Evolutionary conservation across 2,797 vertebrate genomes (phyloP).

Genomic region (Myiothlypis coronata): DNA sequence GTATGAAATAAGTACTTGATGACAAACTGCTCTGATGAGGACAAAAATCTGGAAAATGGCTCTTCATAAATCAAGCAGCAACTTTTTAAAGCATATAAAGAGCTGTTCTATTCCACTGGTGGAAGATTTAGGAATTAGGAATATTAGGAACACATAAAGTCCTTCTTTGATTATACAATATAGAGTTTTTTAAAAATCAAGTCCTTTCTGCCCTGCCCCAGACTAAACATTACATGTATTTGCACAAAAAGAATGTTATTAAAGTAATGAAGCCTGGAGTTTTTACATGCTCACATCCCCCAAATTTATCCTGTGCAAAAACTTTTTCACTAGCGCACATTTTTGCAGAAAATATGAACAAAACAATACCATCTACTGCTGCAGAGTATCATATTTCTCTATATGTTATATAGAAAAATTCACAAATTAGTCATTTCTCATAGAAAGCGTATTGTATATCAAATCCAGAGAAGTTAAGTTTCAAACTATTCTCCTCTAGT

Average conservation of each 20-base stretch:
- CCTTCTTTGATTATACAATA: background rate
- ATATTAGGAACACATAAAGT: background rate
- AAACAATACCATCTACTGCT: background rate
- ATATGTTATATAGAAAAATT: background rate
- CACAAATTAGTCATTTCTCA: background rate
- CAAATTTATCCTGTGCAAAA: background rate
- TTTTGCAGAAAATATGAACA: background rate
- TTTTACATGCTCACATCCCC: background rate
- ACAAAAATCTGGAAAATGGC: conserved; percentile 23
- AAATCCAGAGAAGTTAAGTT: background rate
- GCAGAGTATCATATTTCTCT: background rate
- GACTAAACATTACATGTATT: background rate
- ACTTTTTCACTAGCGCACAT: background rate
- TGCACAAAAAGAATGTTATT: background rate
- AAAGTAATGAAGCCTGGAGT: background rate
- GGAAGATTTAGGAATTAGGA: background rate
- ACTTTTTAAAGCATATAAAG: background rate
- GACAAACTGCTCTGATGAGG: conserved; percentile 3
- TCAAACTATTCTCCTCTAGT: background rate
- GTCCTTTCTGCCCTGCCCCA: background rate
- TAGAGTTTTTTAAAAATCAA: background rate
- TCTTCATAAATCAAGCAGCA: conserved; percentile 6
- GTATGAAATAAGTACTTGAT: conserved; percentile 4
- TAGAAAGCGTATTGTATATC: background rate
- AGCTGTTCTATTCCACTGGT: background rate